Evolutionary conservation across 2,113 vertebrate genomes (phyloP).

Genomic region (Merops nubicus): DNA sequence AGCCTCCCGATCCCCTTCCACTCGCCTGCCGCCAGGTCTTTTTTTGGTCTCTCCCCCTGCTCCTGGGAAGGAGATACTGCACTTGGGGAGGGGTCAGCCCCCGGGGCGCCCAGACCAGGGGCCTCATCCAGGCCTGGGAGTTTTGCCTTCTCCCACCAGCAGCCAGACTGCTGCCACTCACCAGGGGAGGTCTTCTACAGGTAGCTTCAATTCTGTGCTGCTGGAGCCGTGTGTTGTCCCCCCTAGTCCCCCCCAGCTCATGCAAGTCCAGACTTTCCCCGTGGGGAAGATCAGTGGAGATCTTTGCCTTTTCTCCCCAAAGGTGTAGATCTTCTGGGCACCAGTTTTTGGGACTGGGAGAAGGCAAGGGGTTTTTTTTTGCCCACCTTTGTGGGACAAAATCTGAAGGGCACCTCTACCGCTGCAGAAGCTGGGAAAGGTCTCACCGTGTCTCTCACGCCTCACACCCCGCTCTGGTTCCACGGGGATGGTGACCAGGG

Average conservation of each 20-base stretch:
- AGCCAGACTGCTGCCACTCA: not conserved
- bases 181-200: not conserved
- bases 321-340: not conserved
- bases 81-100: not conserved
- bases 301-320: not conserved
- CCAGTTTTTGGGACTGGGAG: rapidly evolving
- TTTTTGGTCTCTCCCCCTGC: not conserved
- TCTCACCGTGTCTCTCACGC: too few relatives aligned
- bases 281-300: not conserved
- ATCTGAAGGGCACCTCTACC: not conserved
- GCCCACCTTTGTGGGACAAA: not conserved
- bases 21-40: rapidly evolving
- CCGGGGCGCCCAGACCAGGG: rapidly evolving
- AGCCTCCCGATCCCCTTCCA: not conserved
- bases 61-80: not conserved
- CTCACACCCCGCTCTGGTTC: not conserved
- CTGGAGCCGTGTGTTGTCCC: rapidly evolving
- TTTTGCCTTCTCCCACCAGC: not conserved
- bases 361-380: not conserved
- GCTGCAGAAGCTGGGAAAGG: not conserved
- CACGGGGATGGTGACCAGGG: not conserved
- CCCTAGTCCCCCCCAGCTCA: rapidly evolving
- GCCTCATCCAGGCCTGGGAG: not conserved
- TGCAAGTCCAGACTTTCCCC: not conserved
- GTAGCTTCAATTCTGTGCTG: not conserved